A percentile compares a stretch with the other conserved stretches of the same genome.
phyloP scores from a whole-genome alignment of 2,113 vertebrate species.

The Antidorcas marsupialis region DNA sequence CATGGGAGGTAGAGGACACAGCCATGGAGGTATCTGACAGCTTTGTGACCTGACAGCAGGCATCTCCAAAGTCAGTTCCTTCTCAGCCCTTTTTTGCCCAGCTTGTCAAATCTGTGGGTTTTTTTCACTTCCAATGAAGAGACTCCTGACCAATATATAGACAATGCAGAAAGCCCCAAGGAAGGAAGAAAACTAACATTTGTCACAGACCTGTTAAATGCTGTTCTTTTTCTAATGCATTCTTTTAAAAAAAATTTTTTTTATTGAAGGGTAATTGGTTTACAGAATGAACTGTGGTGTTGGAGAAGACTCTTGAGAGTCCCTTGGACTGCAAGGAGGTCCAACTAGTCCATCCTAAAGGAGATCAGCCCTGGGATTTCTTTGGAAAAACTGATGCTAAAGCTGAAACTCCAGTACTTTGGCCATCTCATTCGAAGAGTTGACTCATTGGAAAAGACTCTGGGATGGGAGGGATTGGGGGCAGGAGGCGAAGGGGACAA shows the following conservation, averaged over 20 bases:
- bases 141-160: not conserved
- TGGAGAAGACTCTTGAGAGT: no score
- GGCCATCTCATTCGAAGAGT: no score
- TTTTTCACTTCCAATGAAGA: not conserved
- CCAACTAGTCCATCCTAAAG: no score
- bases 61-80: not conserved
- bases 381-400: no score
- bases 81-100: not conserved
- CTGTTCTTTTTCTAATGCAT: not conserved
- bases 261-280: not conserved
- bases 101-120: not conserved
- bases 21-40: not conserved
- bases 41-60: not conserved
- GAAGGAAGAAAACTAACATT: not conserved
- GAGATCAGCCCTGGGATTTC: no score
- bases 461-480: no score
- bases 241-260: not conserved
- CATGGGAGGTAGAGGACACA: not conserved
- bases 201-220: not conserved
- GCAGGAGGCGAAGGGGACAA: no score
- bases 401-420: no score
- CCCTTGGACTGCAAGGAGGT: no score
- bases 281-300: not conserved
- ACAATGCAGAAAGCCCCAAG: not conserved
- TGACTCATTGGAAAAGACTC: no score